Percentiles rank a stretch among this genome's conserved stretches.
Conservation (phyloP, 2,888 invertebrate genomes). For the Choristoneura rosaceana region DNA sequence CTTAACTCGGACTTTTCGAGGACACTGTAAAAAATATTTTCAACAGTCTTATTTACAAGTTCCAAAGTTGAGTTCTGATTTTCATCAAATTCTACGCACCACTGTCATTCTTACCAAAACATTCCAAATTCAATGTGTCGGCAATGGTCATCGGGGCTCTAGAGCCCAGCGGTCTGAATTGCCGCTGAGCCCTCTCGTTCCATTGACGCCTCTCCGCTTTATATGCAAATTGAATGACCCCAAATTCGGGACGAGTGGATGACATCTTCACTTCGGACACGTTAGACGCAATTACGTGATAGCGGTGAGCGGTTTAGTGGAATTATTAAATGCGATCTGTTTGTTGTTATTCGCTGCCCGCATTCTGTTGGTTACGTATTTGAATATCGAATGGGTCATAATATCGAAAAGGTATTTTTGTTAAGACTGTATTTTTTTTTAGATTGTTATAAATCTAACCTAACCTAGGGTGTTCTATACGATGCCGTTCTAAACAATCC, state of each 20-base stretch:
- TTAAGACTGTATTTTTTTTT: no score
- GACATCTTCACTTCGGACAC: slow-evolving; percentile 65
- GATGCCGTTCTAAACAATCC: no score
- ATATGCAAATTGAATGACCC: slow-evolving; percentile 80
- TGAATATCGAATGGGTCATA: no score
- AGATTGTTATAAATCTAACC: no score
- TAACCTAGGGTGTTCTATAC: no score
- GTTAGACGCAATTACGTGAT: slow-evolving; percentile 34
- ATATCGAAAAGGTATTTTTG: no score
- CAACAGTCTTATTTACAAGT: no score
- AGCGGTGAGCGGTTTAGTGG: slow-evolving; percentile 29
- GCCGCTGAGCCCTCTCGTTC: slow-evolving; percentile 57
- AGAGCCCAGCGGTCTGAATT: slow-evolving; percentile 39
- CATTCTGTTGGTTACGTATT: no score
- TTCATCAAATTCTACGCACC: not conserved
- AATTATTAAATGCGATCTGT: slow-evolving; percentile 29
- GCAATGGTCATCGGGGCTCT: slow-evolving; percentile 43
- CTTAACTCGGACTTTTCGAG: no score
- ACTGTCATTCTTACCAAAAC: slow-evolving; percentile 2
- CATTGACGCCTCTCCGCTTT: slow-evolving; percentile 71
- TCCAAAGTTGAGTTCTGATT: not conserved
- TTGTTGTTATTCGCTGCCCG: slow-evolving; percentile 13
- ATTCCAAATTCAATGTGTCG: slow-evolving; percentile 29
- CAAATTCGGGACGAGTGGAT: slow-evolving; percentile 66
- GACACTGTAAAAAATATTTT: no score